These are phyloP conservation scores for Patiria pectinifera DNA, from an alignment of 53 echinoderm and acorn worm genomes.

Conservation along the genomic window DNA sequence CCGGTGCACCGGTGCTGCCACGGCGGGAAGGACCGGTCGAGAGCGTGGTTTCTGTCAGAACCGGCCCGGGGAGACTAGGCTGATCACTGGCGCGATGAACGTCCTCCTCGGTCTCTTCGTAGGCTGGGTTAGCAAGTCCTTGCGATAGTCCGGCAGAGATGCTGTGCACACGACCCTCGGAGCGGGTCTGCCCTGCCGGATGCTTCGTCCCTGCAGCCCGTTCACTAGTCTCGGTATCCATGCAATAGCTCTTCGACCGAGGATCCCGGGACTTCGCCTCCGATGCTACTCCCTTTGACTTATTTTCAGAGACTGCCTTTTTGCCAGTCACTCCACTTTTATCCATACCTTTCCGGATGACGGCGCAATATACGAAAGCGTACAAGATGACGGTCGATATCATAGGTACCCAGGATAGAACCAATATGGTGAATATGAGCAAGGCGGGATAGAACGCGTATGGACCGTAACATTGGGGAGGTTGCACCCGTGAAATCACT, in stretches of 20 bases:
- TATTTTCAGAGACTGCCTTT: not conserved
- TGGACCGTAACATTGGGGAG: not conserved
- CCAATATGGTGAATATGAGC: not conserved
- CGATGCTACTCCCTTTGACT: not conserved
- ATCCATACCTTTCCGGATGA: not conserved
- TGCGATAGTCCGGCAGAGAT: not conserved
- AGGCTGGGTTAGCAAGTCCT: not conserved
- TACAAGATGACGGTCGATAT: not conserved
- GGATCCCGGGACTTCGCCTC: not conserved
- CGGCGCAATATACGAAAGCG: constrained; percentile 23
- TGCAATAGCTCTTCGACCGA: not conserved
- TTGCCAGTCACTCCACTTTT: not conserved
- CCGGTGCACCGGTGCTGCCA: not conserved
- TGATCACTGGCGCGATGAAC: too few species aligned
- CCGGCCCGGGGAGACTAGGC: not conserved
- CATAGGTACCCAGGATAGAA: constrained; percentile 23
- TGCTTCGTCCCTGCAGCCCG: too few species aligned
- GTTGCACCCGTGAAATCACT: not conserved
- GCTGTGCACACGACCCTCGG: not conserved
- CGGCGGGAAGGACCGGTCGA: not conserved
- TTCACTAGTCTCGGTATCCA: not conserved
- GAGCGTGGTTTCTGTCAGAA: not conserved
- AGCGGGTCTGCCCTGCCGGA: too few species aligned
- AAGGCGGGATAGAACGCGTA: constrained; percentile 3
- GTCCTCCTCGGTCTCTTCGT: not conserved